Evolutionary conservation across 2,113 vertebrate genomes (phyloP).

Genomic region (Myotis lucifugus): DNA sequence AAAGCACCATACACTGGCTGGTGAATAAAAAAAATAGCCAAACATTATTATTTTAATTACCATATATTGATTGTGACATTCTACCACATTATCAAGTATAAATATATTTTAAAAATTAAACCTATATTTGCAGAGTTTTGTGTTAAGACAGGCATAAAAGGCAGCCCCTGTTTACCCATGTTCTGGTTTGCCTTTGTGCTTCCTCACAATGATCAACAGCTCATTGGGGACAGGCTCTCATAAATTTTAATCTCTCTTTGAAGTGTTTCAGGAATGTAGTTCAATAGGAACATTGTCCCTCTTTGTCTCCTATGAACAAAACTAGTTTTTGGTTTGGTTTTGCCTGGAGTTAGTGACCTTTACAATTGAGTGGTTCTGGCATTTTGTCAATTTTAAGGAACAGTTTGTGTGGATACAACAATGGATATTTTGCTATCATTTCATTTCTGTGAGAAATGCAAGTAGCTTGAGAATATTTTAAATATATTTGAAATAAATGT

Average conservation of each 20-base stretch:
- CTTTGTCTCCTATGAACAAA: neutral
- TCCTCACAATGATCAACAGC: neutral
- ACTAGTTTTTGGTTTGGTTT: neutral
- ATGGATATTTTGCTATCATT: neutral
- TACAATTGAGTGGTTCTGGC: neutral
- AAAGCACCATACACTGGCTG: neutral
- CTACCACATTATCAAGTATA: neutral
- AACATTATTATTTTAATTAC: neutral
- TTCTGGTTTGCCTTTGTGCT: neutral
- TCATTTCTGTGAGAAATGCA: neutral
- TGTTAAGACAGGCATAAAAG: neutral
- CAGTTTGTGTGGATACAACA: neutral
- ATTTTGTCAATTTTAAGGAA: slow-evolving; percentile 25
- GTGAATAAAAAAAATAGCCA: neutral
- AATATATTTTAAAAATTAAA: neutral
- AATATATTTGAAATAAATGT: neutral
- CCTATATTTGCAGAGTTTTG: neutral
- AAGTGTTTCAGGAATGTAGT: neutral
- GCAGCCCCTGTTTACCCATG: neutral
- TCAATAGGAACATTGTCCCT: neutral
- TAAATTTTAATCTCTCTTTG: neutral
- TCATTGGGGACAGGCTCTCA: neutral
- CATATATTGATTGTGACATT: neutral
- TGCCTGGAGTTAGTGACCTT: neutral
- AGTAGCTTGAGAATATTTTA: neutral